These are phyloP conservation scores for Poeciliopsis prolifica DNA, from an alignment of 2,113 vertebrate genomes.

Conservation along the genomic window DNA sequence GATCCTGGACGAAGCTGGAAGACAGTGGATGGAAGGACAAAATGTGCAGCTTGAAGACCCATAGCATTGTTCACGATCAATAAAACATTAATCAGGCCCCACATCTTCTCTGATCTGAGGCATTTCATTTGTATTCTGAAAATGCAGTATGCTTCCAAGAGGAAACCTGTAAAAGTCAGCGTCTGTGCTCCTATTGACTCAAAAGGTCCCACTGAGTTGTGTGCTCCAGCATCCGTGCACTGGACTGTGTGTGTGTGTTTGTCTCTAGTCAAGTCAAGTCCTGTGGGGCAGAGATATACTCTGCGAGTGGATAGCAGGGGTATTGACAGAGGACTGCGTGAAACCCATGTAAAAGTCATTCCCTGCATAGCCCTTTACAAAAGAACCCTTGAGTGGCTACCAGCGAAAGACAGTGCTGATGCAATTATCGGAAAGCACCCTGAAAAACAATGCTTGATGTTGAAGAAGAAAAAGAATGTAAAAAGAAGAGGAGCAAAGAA, in stretches of 20 bases:
- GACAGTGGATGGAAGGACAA: conserved; percentile 34
- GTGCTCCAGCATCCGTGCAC: conserved; percentile 23
- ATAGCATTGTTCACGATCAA: conserved; percentile 61
- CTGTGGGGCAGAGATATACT: conserved; percentile 14
- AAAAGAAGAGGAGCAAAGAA: background rate
- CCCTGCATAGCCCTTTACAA: conserved; percentile 40
- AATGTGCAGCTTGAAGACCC: conserved; percentile 40
- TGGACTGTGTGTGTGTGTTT: conserved; percentile 12
- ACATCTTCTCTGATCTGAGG: conserved; percentile 54
- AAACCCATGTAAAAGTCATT: conserved; percentile 67
- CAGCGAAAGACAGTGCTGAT: conserved; percentile 35
- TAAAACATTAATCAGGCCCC: conserved; percentile 67
- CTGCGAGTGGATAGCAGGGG: conserved; percentile 33
- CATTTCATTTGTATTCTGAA: conserved; percentile 58
- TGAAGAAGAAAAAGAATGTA: background rate
- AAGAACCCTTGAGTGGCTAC: conserved; percentile 43
- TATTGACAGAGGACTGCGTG: conserved; percentile 49
- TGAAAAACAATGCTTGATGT: conserved; percentile 25
- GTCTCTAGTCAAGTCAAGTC: conserved; percentile 12
- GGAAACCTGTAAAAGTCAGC: conserved; percentile 28
- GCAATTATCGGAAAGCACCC: conserved; percentile 14
- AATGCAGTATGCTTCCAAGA: conserved; percentile 26
- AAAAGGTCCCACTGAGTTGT: conserved; percentile 39
- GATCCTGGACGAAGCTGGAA: no score
- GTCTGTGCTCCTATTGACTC: conserved; percentile 20